These are phyloP conservation scores for Campylomormyrus tamandua DNA, from an alignment of 2,113 vertebrate species.

Conservation along the genomic window DNA sequence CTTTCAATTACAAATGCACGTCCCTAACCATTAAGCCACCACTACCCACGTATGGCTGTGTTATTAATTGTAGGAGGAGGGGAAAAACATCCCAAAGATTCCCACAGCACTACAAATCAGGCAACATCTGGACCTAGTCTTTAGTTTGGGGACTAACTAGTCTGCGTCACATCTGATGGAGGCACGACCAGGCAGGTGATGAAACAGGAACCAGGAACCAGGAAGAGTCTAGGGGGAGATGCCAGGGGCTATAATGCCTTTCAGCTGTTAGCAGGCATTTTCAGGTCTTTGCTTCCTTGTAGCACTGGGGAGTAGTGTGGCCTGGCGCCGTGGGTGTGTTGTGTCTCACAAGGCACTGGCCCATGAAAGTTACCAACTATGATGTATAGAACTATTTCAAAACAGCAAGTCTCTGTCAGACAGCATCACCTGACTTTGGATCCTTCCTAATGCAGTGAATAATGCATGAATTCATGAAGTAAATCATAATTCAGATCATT, in stretches of 20 bases:
- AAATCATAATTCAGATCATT: not conserved
- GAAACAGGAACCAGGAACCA: not conserved
- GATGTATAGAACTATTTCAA: not conserved
- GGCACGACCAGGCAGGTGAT: not conserved
- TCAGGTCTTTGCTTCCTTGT: not conserved
- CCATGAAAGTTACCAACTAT: not conserved
- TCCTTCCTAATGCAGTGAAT: not conserved
- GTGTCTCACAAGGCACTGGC: not conserved
- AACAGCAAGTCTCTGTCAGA: not conserved
- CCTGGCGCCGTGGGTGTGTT: not conserved
- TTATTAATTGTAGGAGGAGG: not conserved
- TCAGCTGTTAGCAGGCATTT: not conserved
- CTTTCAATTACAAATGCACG: too few relatives aligned
- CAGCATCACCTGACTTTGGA: not conserved
- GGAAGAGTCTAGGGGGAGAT: not conserved
- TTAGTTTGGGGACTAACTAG: not conserved
- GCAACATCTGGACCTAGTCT: not conserved
- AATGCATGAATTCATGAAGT: not conserved
- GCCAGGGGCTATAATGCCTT: not conserved
- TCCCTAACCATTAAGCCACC: too few relatives aligned
- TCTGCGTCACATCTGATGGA: not conserved
- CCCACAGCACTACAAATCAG: not conserved
- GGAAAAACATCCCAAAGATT: not conserved
- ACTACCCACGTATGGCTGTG: too few relatives aligned
- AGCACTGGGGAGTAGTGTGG: not conserved